Evolutionary conservation across 2,797 vertebrate genomes (phyloP).

Genomic region (Sciurus vulgaris): DNA sequence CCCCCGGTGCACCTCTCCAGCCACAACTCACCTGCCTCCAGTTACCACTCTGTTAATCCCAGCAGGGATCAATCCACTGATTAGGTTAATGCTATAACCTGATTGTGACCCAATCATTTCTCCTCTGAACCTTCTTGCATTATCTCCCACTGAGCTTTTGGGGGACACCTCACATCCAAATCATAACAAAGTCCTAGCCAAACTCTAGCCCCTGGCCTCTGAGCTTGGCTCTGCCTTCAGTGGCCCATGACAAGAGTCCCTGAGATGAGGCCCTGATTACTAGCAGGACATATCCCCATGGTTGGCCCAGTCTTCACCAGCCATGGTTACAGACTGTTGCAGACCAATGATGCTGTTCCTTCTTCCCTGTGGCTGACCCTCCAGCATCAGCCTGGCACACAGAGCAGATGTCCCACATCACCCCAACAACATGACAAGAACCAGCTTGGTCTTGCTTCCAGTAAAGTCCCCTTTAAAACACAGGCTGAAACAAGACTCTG

Average conservation of each 20-base stretch:
- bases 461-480: conserved; percentile 2
- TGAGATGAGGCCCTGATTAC: not conserved
- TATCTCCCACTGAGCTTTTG: too few species aligned
- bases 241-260: not conserved
- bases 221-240: not conserved
- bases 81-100: too few species aligned
- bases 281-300: not conserved
- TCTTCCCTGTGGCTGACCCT: not conserved
- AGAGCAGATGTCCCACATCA: not conserved
- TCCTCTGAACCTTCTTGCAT: too few species aligned
- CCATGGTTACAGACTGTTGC: not conserved
- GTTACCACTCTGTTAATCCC: too few species aligned
- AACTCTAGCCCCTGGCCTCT: not conserved
- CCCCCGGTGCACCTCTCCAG: too few species aligned
- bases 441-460: not conserved
- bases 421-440: not conserved
- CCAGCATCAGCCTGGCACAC: not conserved
- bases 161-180: too few species aligned
- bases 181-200: not conserved
- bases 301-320: not conserved
- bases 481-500: not conserved
- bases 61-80: too few species aligned
- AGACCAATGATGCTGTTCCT: not conserved
- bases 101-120: too few species aligned
- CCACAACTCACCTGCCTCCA: too few species aligned